phyloP scores from a whole-genome alignment of 2,797 vertebrate genomes.

The Amphiprion clarkii region DNA sequence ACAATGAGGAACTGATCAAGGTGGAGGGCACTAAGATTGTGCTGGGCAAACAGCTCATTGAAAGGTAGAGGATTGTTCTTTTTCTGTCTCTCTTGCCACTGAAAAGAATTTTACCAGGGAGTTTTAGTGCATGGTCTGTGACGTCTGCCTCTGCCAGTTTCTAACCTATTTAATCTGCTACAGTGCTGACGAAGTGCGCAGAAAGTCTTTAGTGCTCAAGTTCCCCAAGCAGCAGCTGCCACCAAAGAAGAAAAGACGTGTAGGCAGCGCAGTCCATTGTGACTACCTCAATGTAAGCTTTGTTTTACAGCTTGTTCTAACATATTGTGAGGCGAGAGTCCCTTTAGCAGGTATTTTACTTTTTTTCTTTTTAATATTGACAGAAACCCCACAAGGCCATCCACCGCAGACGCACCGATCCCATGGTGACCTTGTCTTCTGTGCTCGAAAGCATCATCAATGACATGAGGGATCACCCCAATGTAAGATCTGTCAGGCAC shows the following conservation, averaged over 20 bases:
- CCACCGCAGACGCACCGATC: slow-evolving; percentile 96
- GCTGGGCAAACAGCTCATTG: slow-evolving; percentile 97
- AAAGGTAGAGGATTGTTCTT: slow-evolving; percentile 86
- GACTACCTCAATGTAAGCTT: slow-evolving; percentile 96
- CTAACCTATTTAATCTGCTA: slow-evolving; percentile 9
- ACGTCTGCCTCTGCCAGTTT: background rate
- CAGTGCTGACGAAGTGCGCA: slow-evolving; percentile 97
- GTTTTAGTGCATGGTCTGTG: background rate
- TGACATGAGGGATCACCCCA: slow-evolving; percentile 96
- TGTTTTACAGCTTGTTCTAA: background rate
- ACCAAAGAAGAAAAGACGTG: slow-evolving; percentile 96
- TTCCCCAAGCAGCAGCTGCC: slow-evolving; percentile 99
- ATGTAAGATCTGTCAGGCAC: slow-evolving; percentile 83
- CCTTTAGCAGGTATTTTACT: background rate
- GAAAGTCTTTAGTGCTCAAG: slow-evolving; percentile 97
- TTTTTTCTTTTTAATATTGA: slow-evolving; percentile 5
- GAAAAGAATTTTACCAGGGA: background rate
- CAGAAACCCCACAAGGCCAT: slow-evolving; percentile 98
- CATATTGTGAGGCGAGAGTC: background rate
- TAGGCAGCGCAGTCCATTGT: slow-evolving; percentile 96
- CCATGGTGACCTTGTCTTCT: slow-evolving; percentile 98
- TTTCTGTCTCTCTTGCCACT: background rate
- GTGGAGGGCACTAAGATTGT: slow-evolving; percentile 99
- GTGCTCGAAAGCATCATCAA: slow-evolving; percentile 97
- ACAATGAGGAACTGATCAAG: slow-evolving; percentile 99